Base-by-base conservation (phyloP, 2,888 invertebrate species). In the Ectemnius cavifrons region DNA sequence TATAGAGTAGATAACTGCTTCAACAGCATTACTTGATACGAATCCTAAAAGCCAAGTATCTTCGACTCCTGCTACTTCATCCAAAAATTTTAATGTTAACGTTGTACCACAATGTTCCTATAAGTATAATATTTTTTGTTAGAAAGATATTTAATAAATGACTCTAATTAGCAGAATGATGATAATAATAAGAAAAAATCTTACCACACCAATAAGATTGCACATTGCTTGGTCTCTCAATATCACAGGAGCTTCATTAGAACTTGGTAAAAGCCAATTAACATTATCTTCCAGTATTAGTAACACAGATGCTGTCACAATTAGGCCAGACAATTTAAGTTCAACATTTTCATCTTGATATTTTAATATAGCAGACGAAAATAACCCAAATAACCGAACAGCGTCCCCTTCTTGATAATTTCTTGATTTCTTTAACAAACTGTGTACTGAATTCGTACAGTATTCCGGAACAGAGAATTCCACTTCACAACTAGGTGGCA, bases 151-250 rank as follows among this genome's bases (percentile, higher is more conserved):
- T 60, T 3, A 37, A 28, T 28, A 16, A 4, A 60, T 5, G 14
- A 37, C 28, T 60, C 5, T 28, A 14, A n/a, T 37, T 60, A 4
- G n/a, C 18, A 3, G 4, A 57, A 23, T 57, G 14, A 60, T 58
- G 18, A 8, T 20, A 58, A 8, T 20, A 58, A 20, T 58, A 23
- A 37, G 28, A 14, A 6, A 20, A 16, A 4, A 60, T 60, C 92
- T 91, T 71, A 92, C 92, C 69, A 93, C 91, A 86, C 92, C 93
- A 3, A 93, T 91, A 60, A 93, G 88, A 87, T 93, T 93, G 73
- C 91, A 92, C 90, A 93, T 92, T 4, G 91, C 88, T 84, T 93
- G 93, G 11, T 91, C 91, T 13, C 89, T 82, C 46, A 88, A 84
- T 5, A 92, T 79, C 23, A 88, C 83, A 0, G 90, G 90, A 11